Base-by-base conservation (phyloP, 2,888 invertebrate genomes). In the Alitta virens region DNA sequence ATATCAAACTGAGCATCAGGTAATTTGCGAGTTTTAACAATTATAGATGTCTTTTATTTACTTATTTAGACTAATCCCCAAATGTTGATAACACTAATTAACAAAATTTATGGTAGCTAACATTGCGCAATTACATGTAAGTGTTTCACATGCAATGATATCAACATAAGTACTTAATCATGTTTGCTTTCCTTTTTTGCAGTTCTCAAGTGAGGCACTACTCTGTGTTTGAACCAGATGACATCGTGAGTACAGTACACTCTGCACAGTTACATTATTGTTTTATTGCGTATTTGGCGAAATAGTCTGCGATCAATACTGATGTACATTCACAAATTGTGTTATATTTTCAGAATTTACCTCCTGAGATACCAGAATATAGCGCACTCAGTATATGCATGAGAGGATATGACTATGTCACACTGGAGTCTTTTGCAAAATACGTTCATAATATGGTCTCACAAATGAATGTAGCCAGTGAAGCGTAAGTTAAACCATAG, bases 381-480 rank as follows among this genome's bases (percentile, higher is more conserved):
- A 88, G 90, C 65, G 85, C 86, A 16, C 75, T 95, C 16, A 91
- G 91, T 79, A 84, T 96, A 24, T 89, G 90, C 82, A 81, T 95
- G 50, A 90, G 87, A 75, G 91, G 93, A 1, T 91, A 93, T 79
- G 91, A 92, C 78, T 95, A 85, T 82, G 86, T 91, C 2, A 74
- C 90, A 3, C 79, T 96, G 58, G 95, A 95, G 83, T 87, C 85
- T 66, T 94, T 88, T 77, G 91, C 91, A 76, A 88, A 87, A 72
- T 89, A 89, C 77, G 84, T 94, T 40, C 89, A 92, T 74, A 87
- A 86, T 16, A 40, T 71, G 33, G 65, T 72, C 5, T 63, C 63
- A 3, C 55, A 52, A 5, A 63, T 78, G 7, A 72, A 68, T 1
- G 50, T 78, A 18, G 71, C 71, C 1, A 65, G 69, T 26, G 68